A percentile compares a stretch with the other conserved stretches of the same genome.
phyloP scores from a whole-genome alignment of 2,888 invertebrate genomes.

The Watsonalla binaria region DNA sequence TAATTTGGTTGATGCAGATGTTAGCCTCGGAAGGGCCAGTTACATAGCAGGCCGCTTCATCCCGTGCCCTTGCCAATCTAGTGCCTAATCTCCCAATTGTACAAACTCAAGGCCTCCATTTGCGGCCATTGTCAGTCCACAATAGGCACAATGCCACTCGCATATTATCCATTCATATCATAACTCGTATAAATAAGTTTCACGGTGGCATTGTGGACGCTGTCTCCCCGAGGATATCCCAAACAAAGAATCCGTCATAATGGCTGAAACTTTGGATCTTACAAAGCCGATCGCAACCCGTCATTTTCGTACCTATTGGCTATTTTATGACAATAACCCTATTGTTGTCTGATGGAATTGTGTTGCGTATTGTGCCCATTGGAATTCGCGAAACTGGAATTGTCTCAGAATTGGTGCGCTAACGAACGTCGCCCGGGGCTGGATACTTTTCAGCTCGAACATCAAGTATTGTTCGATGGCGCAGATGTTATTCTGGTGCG shows the following conservation, averaged over 20 bases:
- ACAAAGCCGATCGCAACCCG: constrained; percentile 71
- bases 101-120: constrained; percentile 55
- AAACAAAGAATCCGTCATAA: constrained; percentile 70
- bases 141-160: constrained; percentile 53
- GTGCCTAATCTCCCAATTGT: constrained; percentile 64
- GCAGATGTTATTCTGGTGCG: constrained; percentile 27
- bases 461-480: constrained; percentile 7
- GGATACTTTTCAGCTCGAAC: constrained; percentile 21
- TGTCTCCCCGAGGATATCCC: constrained; percentile 70
- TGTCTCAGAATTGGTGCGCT: constrained; percentile 60
- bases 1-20: constrained; percentile 11
- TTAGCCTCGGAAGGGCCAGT: constrained; percentile 36
- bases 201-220: constrained; percentile 65
- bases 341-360: constrained; percentile 60
- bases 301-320: constrained; percentile 77
- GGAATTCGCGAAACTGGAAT: constrained; percentile 73
- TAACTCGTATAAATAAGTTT: constrained; percentile 74
- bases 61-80: constrained; percentile 36
- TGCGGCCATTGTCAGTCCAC: constrained; percentile 40
- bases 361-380: constrained; percentile 57
- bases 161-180: constrained; percentile 76
- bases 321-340: constrained; percentile 73
- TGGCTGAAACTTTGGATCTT: constrained; percentile 58
- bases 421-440: constrained; percentile 57
- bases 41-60: too few species aligned